Conservation (phyloP, 2,113 vertebrate genomes). For the Protobothrops mucrosquamatus region DNA sequence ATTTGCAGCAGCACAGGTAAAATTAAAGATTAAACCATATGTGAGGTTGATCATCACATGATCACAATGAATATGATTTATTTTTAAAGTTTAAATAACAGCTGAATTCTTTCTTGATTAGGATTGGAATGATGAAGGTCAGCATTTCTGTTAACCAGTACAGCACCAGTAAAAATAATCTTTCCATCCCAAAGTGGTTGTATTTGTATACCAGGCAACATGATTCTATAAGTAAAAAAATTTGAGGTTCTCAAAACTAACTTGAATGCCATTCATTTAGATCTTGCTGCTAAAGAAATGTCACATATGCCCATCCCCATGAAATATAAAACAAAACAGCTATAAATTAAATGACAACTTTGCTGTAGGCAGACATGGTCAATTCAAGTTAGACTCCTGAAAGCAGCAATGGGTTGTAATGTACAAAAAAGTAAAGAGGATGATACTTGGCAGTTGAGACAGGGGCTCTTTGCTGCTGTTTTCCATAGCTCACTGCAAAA, state of each 20-base stretch:
- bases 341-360: slow-evolving; percentile 31
- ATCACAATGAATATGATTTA: not conserved
- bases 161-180: not conserved
- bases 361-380: not conserved
- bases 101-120: not conserved
- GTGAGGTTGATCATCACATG: not conserved
- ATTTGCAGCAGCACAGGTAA: not conserved
- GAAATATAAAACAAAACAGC: not conserved
- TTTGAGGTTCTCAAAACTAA: not conserved
- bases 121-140: not conserved
- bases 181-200: not conserved
- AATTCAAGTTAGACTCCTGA: slow-evolving; percentile 15
- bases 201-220: not conserved
- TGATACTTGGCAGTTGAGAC: slow-evolving; percentile 47
- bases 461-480: slow-evolving; percentile 43
- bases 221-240: not conserved
- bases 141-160: not conserved
- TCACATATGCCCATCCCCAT: not conserved
- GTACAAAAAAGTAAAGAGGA: slow-evolving; percentile 34
- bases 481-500: slow-evolving; percentile 48
- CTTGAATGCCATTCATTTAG: not conserved
- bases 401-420: slow-evolving; percentile 33
- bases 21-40: not conserved
- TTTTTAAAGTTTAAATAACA: not conserved
- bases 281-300: not conserved